Evolutionary conservation across 2,797 vertebrate genomes (phyloP).

Genomic region (Ispidina picta): DNA sequence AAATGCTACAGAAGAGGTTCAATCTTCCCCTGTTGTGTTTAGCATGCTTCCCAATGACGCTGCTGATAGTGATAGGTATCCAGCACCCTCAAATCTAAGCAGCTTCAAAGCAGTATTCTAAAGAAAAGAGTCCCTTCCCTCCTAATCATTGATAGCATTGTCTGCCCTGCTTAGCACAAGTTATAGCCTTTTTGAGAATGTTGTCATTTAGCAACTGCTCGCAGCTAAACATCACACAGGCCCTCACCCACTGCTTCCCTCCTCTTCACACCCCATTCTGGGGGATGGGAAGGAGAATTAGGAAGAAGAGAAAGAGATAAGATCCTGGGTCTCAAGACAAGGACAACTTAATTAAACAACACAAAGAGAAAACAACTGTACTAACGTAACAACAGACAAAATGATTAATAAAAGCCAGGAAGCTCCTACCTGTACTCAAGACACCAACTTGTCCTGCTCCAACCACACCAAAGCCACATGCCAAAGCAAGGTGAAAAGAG

Average conservation of each 20-base stretch:
- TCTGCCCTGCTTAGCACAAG: neutral
- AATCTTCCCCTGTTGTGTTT: neutral
- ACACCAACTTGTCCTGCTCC: neutral
- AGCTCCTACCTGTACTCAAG: neutral
- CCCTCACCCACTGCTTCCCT: neutral
- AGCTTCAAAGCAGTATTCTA: neutral
- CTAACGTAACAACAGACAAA: neutral
- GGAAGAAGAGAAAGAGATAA: neutral
- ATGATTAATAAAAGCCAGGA: neutral
- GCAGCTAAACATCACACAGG: neutral
- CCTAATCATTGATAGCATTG: neutral
- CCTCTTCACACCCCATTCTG: neutral
- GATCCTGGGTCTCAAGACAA: neutral
- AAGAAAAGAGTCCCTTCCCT: neutral
- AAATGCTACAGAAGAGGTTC: neutral
- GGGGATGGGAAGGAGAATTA: neutral
- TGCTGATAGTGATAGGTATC: neutral
- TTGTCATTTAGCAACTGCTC: neutral
- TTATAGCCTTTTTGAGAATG: neutral
- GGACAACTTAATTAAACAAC: neutral
- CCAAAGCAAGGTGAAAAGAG: neutral
- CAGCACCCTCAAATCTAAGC: neutral
- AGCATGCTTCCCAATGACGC: neutral
- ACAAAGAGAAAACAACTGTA: neutral
- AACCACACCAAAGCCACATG: no score